Evolutionary conservation across 1,140 invertebrate genomes (phyloP), one percentile per base, ranked within the genome.

Genomic region (Drosophila novamexicana): DNA sequence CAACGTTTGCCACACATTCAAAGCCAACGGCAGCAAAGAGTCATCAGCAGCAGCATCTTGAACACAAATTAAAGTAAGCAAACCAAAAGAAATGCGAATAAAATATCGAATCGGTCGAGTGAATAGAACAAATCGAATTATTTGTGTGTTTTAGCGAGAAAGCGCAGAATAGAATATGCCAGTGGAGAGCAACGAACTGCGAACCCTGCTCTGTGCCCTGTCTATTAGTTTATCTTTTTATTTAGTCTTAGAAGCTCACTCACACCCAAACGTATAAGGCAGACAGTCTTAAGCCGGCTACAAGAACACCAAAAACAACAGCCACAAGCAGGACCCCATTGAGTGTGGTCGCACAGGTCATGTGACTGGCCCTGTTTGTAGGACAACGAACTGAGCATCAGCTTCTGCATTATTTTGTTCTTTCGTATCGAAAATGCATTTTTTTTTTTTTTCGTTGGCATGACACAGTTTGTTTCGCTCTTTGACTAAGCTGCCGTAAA

Each of bases 301-400:
- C 39, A 52, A 59, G 10, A 36, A 6, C 54, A 52, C 10, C 45
- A 49, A 10, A 44, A 47, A 18, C 22, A 44, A 14, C 57, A 45
- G n/a, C 22, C 22, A 47, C 14, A 52, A 29, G 34, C 3, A 53
- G n/a, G 16, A 68, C 36, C 45, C 61, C 50, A 66, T 65, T 71
- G 62, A 59, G 34, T 44, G 37, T 57, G 63, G 45, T 16, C 29
- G 47, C 61, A 57, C 68, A 40, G 70, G 63, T 72, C 71, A 74
- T 68, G 50, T 58, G 64, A 22, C 44, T 47, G 74, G 53, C 58
- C 44, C 45, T 58, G 32, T 75, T 84, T 84, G 65, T 84, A 64
- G 81, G 73, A 80, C 81, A 80, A 84, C 77, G 77, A 80, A 84
- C 81, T 78, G 64, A 84, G 61, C 62, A 83, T 73, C 77, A 84